A percentile compares a stretch with the other conserved stretches of the same genome.
Conservation (phyloP, 2,888 invertebrate species). For the Schrankia costaestrigalis region DNA sequence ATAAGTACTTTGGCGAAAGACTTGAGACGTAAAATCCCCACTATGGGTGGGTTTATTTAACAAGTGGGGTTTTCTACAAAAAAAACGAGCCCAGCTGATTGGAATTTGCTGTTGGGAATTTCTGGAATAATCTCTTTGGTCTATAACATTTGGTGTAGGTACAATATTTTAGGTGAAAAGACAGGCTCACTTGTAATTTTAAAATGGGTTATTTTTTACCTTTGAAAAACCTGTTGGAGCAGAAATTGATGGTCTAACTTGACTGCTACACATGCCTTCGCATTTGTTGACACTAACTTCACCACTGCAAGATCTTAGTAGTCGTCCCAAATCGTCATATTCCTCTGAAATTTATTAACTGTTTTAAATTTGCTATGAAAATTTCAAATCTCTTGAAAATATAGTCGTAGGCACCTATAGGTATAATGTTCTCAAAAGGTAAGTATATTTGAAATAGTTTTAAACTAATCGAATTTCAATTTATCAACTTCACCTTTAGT, state of each 20-base stretch:
- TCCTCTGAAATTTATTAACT: constrained; percentile 83
- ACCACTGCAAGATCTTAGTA: constrained; percentile 92
- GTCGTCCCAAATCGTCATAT: constrained; percentile 91
- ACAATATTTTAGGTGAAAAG: neutral
- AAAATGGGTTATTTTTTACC: constrained; percentile 61
- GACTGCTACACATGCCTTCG: constrained; percentile 95
- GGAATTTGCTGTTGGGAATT: too few species aligned
- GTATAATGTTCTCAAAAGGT: neutral
- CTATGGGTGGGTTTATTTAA: too few species aligned
- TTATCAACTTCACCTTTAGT: constrained; percentile 84
- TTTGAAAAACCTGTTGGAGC: constrained; percentile 94
- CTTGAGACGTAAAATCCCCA: too few species aligned
- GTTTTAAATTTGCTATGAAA: neutral
- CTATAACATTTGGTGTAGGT: too few species aligned
- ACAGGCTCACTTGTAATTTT: neutral
- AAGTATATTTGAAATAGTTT: neutral
- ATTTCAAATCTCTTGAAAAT: neutral
- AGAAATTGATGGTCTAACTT: constrained; percentile 94
- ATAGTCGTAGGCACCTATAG: neutral
- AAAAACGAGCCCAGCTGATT: too few species aligned
- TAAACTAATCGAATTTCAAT: neutral
- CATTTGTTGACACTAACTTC: constrained; percentile 95
- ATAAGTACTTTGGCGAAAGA: too few species aligned
- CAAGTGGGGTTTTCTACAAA: too few species aligned
- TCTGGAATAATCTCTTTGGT: too few species aligned